Evolutionary conservation across 2,888 invertebrate species (phyloP).

Genomic region (Ametastegia equiseti): DNA sequence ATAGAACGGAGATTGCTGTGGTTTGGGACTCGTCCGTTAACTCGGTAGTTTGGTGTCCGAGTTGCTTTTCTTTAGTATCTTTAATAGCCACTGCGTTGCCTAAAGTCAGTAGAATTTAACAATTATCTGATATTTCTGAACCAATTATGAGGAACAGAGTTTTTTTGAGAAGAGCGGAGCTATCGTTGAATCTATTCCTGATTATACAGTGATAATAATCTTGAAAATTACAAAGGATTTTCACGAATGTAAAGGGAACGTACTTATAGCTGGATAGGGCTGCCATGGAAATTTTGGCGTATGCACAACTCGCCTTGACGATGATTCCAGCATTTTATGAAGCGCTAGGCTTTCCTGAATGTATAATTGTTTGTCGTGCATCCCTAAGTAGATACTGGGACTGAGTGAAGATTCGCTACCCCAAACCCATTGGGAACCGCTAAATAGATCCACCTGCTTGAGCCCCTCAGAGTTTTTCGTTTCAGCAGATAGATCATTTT

Average conservation of each 20-base stretch:
- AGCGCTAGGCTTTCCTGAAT: conserved; percentile 68
- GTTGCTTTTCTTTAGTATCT: conserved; percentile 26
- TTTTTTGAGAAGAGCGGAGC: not conserved
- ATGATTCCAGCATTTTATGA: conserved; percentile 58
- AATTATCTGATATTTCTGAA: conserved; percentile 50
- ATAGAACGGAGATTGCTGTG: conserved; percentile 85
- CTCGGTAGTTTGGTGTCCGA: conserved; percentile 36
- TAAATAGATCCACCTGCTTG: conserved; percentile 85
- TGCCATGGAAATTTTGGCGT: conserved; percentile 84
- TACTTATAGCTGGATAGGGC: conserved; percentile 81
- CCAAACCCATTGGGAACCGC: conserved; percentile 78
- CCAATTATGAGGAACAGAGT: conserved; percentile 51
- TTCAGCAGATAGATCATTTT: conserved; percentile 78
- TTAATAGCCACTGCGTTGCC: conserved; percentile 55
- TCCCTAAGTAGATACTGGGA: conserved; percentile 90
- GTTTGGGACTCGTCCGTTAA: conserved; percentile 73
- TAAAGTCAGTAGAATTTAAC: conserved; percentile 34
- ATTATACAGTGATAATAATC: not conserved
- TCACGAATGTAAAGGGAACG: conserved; percentile 22
- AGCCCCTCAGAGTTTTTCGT: conserved; percentile 70
- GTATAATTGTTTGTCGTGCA: conserved; percentile 87
- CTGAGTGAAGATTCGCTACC: conserved; percentile 73
- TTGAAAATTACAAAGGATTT: not conserved
- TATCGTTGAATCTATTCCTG: not conserved
- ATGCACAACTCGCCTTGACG: conserved; percentile 7